phyloP scores from a whole-genome alignment of 2,113 vertebrate genomes.

The Chitala chitala region DNA sequence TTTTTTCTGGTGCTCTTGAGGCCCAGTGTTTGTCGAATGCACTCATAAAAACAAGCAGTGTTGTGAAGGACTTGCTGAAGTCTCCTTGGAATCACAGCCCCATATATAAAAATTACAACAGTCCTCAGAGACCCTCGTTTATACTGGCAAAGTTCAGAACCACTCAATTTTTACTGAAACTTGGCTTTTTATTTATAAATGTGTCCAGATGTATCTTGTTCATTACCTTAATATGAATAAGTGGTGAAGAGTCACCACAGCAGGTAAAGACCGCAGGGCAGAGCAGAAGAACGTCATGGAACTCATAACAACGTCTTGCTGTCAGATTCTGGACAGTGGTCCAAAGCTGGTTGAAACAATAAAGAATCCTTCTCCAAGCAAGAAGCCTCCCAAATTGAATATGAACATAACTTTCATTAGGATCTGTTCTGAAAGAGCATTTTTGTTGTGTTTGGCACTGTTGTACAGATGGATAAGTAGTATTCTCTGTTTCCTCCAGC shows the following conservation, averaged over 20 bases:
- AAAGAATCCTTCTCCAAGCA: constrained; percentile 57
- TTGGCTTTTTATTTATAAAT: too few species aligned
- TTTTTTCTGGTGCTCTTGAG: too few species aligned
- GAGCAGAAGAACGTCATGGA: too few species aligned
- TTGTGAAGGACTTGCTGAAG: not conserved
- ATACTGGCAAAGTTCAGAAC: too few species aligned
- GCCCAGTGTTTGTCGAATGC: too few species aligned
- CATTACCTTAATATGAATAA: constrained; percentile 40
- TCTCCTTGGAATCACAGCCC: not conserved
- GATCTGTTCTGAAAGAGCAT: constrained; percentile 55
- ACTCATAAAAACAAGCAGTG: too few species aligned
- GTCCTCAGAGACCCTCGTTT: too few species aligned
- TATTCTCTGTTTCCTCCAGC: constrained; percentile 50
- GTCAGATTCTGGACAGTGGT: too few species aligned
- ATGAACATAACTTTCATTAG: constrained; percentile 66
- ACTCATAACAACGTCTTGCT: too few species aligned
- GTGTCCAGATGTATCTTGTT: constrained; percentile 7
- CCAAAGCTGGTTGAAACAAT: too few species aligned
- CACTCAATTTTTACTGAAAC: too few species aligned
- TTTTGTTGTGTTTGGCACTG: constrained; percentile 64
- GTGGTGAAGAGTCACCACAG: constrained; percentile 35
- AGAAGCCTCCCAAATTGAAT: constrained; percentile 55
- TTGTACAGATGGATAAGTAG: constrained; percentile 52
- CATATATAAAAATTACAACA: not conserved
- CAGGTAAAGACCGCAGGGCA: too few species aligned